These are phyloP conservation scores for Drosophila cardini DNA, from an alignment of 1,140 invertebrate genomes.

Conservation along the genomic window DNA sequence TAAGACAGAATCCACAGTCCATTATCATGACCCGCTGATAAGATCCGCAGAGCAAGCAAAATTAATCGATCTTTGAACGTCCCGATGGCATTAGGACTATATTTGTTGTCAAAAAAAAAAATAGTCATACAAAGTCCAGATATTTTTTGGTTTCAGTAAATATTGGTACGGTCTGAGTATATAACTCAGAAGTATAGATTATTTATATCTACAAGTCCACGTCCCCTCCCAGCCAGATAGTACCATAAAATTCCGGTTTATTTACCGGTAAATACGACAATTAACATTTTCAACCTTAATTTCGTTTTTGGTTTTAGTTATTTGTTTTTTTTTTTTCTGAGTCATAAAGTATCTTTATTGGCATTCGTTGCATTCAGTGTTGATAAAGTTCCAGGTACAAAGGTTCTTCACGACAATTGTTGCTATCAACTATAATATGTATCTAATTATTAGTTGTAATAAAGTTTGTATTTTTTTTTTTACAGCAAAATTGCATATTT, in stretches of 20 bases:
- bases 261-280: conserved; percentile 9
- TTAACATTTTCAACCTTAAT: conserved; percentile 8
- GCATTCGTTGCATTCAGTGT: neutral
- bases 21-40: conserved; percentile 13
- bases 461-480: neutral
- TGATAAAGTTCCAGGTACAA: conserved; percentile 7
- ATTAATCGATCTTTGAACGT: conserved; percentile 23
- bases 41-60: neutral
- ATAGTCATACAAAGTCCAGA: conserved; percentile 6
- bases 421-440: neutral
- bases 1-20: neutral
- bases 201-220: neutral
- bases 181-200: neutral
- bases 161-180: neutral
- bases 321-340: neutral
- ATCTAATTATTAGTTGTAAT: neutral
- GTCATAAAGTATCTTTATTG: conserved; percentile 6
- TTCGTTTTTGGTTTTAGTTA: neutral
- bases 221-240: neutral
- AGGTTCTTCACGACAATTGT: neutral
- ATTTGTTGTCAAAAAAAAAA: neutral
- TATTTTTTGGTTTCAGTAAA: neutral
- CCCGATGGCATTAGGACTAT: neutral
- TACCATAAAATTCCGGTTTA: conserved; percentile 4
- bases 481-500: no score